Evolutionary conservation across 2,888 invertebrate genomes (phyloP).

Genomic region (Caenorhabditis parvicauda): DNA sequence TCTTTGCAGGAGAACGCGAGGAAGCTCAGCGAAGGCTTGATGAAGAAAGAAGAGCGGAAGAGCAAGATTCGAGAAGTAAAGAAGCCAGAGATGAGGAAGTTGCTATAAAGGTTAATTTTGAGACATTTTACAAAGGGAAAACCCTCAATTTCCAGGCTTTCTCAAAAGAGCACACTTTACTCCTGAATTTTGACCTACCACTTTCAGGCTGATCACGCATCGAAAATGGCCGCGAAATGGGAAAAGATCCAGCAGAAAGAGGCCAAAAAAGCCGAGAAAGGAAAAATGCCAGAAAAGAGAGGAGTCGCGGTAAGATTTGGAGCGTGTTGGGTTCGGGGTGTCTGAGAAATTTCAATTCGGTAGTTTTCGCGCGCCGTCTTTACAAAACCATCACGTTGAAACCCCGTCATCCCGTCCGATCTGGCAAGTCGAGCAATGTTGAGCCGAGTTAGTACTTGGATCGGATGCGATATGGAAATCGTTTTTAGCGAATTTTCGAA

Average conservation of each 20-base stretch:
- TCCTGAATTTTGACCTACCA: no score
- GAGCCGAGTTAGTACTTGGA: no score
- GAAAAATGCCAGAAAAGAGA: conserved; percentile 55
- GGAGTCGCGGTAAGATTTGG: conserved; percentile 20
- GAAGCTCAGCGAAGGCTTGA: conserved; percentile 53
- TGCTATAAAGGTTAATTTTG: conserved; percentile 23
- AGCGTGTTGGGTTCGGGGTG: no score
- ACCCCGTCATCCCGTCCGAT: no score
- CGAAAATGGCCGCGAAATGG: conserved; percentile 63
- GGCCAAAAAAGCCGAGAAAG: conserved; percentile 63
- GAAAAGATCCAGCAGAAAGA: conserved; percentile 63
- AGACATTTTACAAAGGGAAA: not conserved
- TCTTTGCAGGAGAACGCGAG: conserved; percentile 51
- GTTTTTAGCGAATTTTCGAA: no score
- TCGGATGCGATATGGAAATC: no score
- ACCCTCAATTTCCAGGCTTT: not conserved
- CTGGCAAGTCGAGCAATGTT: no score
- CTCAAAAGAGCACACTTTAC: no score
- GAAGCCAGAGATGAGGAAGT: conserved; percentile 39
- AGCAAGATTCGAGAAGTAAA: conserved; percentile 15
- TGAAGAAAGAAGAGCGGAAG: conserved; percentile 47
- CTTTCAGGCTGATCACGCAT: conserved; percentile 58
- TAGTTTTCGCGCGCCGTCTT: no score
- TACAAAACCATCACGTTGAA: no score
- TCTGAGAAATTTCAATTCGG: not conserved